A percentile compares a stretch with the other conserved stretches of the same genome.
These are phyloP conservation scores for Eupithecia vulgata DNA, from an alignment of 2,888 invertebrate genomes.

Conservation along the genomic window DNA sequence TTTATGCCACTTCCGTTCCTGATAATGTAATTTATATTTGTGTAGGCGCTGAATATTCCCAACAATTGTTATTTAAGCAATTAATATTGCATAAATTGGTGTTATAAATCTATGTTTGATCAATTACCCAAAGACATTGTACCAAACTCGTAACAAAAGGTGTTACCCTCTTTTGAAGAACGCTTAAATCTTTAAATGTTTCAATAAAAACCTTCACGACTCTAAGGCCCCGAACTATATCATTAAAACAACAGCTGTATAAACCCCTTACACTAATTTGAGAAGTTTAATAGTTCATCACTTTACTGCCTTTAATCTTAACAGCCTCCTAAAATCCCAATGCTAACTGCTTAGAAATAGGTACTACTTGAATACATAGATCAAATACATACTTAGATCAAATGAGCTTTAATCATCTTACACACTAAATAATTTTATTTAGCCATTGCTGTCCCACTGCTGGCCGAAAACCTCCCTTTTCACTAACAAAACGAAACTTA, in stretches of 20 bases:
- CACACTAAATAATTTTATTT: no score
- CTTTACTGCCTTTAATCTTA: background rate
- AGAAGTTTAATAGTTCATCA: background rate
- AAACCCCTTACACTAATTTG: background rate
- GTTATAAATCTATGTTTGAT: background rate
- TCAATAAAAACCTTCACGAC: background rate
- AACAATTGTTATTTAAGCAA: background rate
- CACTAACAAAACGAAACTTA: no score
- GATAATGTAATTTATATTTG: background rate
- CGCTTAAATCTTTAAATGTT: background rate
- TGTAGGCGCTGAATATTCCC: background rate
- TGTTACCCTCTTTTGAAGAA: background rate
- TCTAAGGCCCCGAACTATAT: background rate
- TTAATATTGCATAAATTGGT: background rate
- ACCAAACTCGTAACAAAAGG: background rate
- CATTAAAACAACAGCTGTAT: conserved; percentile 3
- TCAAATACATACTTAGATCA: no score
- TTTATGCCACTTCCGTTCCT: background rate
- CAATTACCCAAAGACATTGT: background rate
- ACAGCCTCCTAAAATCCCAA: background rate
- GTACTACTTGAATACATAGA: background rate
- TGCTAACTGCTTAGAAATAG: background rate
- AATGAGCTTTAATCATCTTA: no score
- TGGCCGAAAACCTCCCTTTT: no score
- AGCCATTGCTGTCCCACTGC: no score